Evolutionary conservation across 1,140 invertebrate species (phyloP), one percentile per base, ranked within the genome.

Genomic region (Parasteatoda tepidariorum): DNA sequence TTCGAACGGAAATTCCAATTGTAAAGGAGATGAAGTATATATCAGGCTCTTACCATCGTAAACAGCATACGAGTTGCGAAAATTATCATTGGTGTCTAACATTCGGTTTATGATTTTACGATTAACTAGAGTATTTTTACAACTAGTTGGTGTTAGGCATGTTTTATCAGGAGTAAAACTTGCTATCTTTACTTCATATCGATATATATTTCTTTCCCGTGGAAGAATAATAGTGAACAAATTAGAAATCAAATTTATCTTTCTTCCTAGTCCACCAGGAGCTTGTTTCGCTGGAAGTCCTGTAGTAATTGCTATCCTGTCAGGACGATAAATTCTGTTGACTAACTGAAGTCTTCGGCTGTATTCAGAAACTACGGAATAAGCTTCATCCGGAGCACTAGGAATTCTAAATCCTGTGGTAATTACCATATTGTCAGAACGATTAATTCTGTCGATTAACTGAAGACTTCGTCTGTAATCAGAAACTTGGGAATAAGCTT

Each of bases 21-120:
- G 55, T 31, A 84, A 55, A 28, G 5, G 30, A 9, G 28, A 41
- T 18, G 28, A 30, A 2, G 66, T 73, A 26, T 67, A 67, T 4
- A 84, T 9, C 34, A 81, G 79, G 4, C 64, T 73, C n/a, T 26
- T 62, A 7, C 84, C 84, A 41, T 84, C 84, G 22, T 84, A 84
- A 18, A 34, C 84, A 30, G 67, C 61, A 48, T 30, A 33, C 3
- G 3, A n/a, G 24, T 33, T 41, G 22, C 9, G 5, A 18, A 84
- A 84, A 7, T 31, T 30, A 22, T 24, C 18, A 48, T 75, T 48
- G 1, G 13, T 61, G 3, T 48, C 7, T 22, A 84, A 18, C 62
- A 84, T 41, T 7, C 15, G 2, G 2, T 76, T n/a, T 3, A 84
- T 48, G 7, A 84, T 33, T 59, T 84, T 26, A 24, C 83, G 57